Percentiles rank a stretch among this genome's conserved stretches.
Conservation (phyloP, 2,888 invertebrate genomes). For the Hirtodrosophila duncani region DNA sequence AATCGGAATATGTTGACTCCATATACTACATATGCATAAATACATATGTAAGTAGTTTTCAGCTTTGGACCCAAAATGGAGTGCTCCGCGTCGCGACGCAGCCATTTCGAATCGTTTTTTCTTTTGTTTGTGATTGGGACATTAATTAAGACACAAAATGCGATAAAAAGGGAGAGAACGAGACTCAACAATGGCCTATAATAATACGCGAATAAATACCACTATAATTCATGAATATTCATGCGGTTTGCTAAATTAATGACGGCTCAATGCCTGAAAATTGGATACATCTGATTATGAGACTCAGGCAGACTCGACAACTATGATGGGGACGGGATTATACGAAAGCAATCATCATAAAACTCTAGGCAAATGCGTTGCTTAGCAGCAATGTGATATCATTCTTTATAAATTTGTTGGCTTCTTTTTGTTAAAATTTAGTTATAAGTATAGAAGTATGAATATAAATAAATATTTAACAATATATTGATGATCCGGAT, state of each 20-base stretch:
- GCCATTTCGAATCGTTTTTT: conserved; percentile 22
- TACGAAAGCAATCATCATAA: conserved; percentile 4
- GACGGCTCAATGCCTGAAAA: conserved; percentile 54
- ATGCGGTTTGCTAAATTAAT: conserved; percentile 28
- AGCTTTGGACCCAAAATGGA: conserved; percentile 53
- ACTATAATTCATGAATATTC: conserved; percentile 43
- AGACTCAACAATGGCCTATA: conserved; percentile 9
- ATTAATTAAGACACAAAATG: conserved; percentile 70
- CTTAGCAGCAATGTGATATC: too few relatives aligned
- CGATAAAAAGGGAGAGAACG: conserved; percentile 33
- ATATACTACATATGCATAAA: conserved; percentile 42
- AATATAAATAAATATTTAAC: too few relatives aligned
- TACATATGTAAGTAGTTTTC: conserved; percentile 23
- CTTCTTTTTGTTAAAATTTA: too few relatives aligned
- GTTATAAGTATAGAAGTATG: too few relatives aligned
- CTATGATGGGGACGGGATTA: conserved; percentile 11
- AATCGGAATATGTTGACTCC: conserved; percentile 16
- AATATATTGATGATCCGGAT: too few relatives aligned
- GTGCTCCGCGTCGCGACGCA: conserved; percentile 29
- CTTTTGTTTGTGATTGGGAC: conserved; percentile 50
- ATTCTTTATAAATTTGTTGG: too few relatives aligned
- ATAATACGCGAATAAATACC: conserved; percentile 26
- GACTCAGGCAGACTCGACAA: too few relatives aligned
- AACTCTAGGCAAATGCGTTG: conserved; percentile 27
- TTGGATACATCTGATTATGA: too few relatives aligned